Evolutionary conservation across 2,888 invertebrate genomes (phyloP), one percentile per base, ranked within the genome.

Genomic region (Eupeodes luniger): DNA sequence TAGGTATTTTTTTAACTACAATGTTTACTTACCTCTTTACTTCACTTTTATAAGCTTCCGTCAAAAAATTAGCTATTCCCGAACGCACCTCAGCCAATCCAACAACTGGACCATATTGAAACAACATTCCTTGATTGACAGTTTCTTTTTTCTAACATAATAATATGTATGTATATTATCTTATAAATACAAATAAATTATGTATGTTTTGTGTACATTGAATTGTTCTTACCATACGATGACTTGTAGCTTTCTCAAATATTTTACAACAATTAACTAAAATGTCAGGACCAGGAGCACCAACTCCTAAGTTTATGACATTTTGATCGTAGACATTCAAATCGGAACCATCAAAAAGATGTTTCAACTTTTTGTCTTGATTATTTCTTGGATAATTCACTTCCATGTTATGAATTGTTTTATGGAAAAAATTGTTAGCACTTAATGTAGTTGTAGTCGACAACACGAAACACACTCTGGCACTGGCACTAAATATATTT

Each of bases 41-140:
- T 10, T 92, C 87, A 81, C 92, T 93, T 0, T 92, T 91, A 89
- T 95, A 95, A 83, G 92, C 93, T 61, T 91, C 90, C 2, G 92
- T 92, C 36, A 95, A 92, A 91, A 94, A 95, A 59, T 93, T 92
- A 0, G 94, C 92, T 80, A 95, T 92, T 85, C 94, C 94, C 9
- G 93, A 92, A 16, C 95, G 93, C 79, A 93, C 93, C 85, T 94
- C 94, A 92, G 93, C 94, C n/a, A 93, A 90, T 1, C 95, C 95
- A 34, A 93, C 92, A 1, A 94, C 93, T n/a, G 94, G 93, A 9
- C 95, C 95, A 90, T 95, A 95, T 92, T 95, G 95, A 90, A 95
- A 95, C 1, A 95, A 91, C 77, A 92, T 85, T 12, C 93, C 92
- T 11, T 90, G 82, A 64, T 92, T 92, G 44, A 77, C 74, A 47